Evolutionary conservation across 2,113 vertebrate genomes (phyloP).

Genomic region (Chauna torquata): DNA sequence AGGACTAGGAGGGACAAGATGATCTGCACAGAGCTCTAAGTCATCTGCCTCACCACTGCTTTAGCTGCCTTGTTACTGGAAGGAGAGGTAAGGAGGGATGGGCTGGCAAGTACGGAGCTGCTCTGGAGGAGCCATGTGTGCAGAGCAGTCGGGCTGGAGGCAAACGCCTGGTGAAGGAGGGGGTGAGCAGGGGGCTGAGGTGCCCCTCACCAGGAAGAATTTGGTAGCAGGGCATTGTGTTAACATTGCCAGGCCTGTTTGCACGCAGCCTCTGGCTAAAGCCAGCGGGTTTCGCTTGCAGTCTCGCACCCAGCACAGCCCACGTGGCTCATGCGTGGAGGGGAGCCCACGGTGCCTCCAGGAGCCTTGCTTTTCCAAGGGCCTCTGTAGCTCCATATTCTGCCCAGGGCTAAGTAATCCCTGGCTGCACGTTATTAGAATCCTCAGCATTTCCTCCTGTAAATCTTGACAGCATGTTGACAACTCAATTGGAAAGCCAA

Average conservation of each 20-base stretch:
- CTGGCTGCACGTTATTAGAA: background rate
- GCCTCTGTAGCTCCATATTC: background rate
- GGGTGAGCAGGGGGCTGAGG: background rate
- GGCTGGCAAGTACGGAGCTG: background rate
- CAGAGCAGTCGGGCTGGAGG: background rate
- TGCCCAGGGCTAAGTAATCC: background rate
- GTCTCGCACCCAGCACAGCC: background rate
- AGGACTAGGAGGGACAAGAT: background rate
- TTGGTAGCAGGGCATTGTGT: background rate
- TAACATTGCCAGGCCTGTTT: background rate
- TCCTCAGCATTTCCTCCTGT: background rate
- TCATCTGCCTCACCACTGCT: background rate
- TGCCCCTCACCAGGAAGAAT: no score
- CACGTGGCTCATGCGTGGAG: background rate
- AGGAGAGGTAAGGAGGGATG: background rate
- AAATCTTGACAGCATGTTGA: constrained; percentile 16
- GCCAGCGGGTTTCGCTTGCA: background rate
- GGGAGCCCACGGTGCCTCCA: background rate
- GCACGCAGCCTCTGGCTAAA: background rate
- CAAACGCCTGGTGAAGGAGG: no score
- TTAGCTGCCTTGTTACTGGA: background rate
- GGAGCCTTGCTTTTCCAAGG: background rate
- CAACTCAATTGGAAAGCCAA: constrained; percentile 50
- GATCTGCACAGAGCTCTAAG: background rate
- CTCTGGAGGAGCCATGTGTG: background rate